Conservation (phyloP, 2,113 vertebrate species). For the Lagenorhynchus albirostris region DNA sequence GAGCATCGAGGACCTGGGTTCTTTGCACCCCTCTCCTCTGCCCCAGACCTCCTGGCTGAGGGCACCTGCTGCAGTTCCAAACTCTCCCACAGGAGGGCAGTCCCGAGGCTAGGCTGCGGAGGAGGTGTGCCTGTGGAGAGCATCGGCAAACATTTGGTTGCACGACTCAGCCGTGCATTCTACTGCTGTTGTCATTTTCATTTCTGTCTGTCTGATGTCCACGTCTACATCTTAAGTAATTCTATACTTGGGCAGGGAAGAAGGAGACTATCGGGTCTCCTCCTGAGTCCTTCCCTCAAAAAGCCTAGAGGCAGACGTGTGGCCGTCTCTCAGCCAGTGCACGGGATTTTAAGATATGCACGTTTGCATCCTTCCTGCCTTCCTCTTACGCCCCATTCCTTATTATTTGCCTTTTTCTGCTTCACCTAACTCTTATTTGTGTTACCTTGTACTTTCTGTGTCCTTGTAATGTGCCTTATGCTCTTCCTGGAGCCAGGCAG, state of each 20-base stretch:
- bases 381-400: neutral
- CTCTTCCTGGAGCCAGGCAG: slow-evolving; percentile 17
- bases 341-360: neutral
- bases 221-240: neutral
- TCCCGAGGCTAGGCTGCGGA: neutral
- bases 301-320: neutral
- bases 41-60: neutral
- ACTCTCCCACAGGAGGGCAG: neutral
- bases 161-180: neutral
- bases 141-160: neutral
- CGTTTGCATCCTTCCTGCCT: neutral
- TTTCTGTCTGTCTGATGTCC: neutral
- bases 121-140: neutral
- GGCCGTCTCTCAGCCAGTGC: neutral
- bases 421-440: neutral
- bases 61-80: neutral
- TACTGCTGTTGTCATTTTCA: neutral
- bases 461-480: slow-evolving; percentile 47
- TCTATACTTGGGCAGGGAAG: neutral
- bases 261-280: neutral
- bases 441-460: slow-evolving; percentile 26
- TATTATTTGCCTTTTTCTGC: neutral
- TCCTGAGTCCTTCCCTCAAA: neutral
- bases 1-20: neutral
- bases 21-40: neutral